Evolutionary conservation across 2,113 vertebrate genomes (phyloP).

Genomic region (Eleginops maclovinus): DNA sequence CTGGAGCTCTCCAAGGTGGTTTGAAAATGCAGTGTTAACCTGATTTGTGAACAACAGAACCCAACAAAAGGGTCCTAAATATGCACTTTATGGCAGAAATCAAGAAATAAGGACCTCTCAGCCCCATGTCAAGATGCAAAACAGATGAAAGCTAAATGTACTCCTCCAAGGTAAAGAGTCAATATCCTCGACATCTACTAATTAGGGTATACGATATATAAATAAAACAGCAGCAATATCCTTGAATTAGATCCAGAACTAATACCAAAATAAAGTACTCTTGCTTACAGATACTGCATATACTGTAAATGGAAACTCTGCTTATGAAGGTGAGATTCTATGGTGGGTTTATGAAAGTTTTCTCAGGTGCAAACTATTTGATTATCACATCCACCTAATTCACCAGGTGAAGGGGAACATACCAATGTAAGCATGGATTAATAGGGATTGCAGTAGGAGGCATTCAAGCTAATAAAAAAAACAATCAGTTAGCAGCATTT

Average conservation of each 20-base stretch:
- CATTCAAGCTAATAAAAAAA: constrained; percentile 12
- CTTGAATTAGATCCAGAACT: neutral
- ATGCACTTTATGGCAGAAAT: neutral
- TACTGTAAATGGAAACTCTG: too few relatives aligned
- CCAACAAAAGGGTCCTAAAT: neutral
- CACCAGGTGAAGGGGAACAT: neutral
- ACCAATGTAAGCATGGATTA: neutral
- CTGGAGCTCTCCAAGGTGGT: neutral
- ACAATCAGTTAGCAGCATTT: constrained; percentile 18
- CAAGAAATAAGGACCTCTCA: neutral
- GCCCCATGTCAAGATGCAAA: neutral
- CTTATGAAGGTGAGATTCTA: too few relatives aligned
- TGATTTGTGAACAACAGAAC: neutral
- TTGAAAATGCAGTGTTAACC: neutral
- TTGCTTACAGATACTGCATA: too few relatives aligned
- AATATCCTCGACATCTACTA: neutral
- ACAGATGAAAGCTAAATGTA: neutral
- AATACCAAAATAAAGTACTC: too few relatives aligned
- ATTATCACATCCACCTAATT: neutral
- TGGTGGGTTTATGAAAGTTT: too few relatives aligned
- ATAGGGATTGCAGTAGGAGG: neutral
- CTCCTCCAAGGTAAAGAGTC: neutral
- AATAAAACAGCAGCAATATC: neutral
- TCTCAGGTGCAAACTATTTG: too few relatives aligned
- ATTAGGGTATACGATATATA: neutral